These are phyloP conservation scores for Vannuccia rotundouncinata DNA, from an alignment of 2,888 invertebrate species.

Conservation along the genomic window DNA sequence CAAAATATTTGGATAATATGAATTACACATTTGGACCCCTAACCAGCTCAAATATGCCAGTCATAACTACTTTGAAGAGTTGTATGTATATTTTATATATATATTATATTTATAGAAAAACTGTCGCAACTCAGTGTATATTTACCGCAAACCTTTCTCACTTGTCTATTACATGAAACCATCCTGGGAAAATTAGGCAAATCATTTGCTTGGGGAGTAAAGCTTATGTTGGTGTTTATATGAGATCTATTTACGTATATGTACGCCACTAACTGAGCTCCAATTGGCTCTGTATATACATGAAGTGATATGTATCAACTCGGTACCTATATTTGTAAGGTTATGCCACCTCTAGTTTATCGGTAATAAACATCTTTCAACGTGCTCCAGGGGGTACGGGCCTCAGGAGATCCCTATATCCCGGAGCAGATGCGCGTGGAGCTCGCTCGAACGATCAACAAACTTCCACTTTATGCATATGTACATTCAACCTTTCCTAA, in stretches of 20 bases:
- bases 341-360: background rate
- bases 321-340: background rate
- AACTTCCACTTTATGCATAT: no score
- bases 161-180: background rate
- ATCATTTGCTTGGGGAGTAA: background rate
- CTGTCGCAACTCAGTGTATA: background rate
- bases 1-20: conserved; percentile 11
- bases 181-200: conserved; percentile 8
- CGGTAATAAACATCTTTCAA: background rate
- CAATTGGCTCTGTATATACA: conserved; percentile 15
- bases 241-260: conserved; percentile 10
- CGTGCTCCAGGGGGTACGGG: background rate
- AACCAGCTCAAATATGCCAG: background rate
- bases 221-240: conserved; percentile 1
- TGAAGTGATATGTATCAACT: background rate
- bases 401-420: background rate
- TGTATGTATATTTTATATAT: background rate
- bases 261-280: conserved; percentile 10
- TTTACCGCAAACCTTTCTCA: background rate
- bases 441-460: background rate
- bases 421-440: conserved; percentile 2
- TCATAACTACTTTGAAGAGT: background rate
- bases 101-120: background rate
- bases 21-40: background rate
- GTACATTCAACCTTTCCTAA: no score